A percentile compares a stretch with the other conserved stretches of the same genome.
phyloP scores from a whole-genome alignment of 2,113 vertebrate genomes.

The Eira barbara region DNA sequence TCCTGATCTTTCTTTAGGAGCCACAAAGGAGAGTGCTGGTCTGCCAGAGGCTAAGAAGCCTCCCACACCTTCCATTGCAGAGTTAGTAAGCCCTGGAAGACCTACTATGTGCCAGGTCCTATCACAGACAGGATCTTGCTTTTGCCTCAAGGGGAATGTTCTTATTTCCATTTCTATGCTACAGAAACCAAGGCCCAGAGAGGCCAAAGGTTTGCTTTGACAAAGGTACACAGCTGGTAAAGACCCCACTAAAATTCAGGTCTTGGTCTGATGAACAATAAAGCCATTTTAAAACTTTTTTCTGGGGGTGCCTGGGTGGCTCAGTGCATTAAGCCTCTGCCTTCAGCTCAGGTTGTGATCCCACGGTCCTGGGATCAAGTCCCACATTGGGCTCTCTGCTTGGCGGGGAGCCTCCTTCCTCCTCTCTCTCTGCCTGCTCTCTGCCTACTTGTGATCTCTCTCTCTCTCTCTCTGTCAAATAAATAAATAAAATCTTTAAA shows the following conservation, averaged over 20 bases:
- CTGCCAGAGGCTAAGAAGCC: background rate
- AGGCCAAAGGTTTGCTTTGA: background rate
- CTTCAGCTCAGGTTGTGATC: too few relatives aligned
- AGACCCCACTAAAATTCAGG: background rate
- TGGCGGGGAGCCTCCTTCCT: too few relatives aligned
- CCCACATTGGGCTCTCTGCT: too few relatives aligned
- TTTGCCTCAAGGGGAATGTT: background rate
- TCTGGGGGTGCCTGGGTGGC: background rate
- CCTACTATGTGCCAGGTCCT: background rate
- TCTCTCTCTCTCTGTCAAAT: too few relatives aligned
- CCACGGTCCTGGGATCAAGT: too few relatives aligned
- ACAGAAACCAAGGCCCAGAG: background rate
- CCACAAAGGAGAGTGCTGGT: background rate
- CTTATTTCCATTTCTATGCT: background rate
- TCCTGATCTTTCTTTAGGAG: background rate
- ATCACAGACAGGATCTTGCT: background rate
- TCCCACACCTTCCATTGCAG: background rate
- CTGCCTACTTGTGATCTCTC: too few relatives aligned
- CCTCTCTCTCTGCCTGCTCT: too few relatives aligned
- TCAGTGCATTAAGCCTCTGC: too few relatives aligned
- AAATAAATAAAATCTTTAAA: too few relatives aligned
- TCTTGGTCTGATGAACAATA: background rate
- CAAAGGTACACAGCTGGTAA: background rate
- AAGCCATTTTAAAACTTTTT: background rate
- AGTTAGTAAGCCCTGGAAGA: background rate